A percentile compares a stretch with the other conserved stretches of the same genome.
Conservation (phyloP, 2,113 vertebrate genomes). For the Pluvianellus socialis region DNA sequence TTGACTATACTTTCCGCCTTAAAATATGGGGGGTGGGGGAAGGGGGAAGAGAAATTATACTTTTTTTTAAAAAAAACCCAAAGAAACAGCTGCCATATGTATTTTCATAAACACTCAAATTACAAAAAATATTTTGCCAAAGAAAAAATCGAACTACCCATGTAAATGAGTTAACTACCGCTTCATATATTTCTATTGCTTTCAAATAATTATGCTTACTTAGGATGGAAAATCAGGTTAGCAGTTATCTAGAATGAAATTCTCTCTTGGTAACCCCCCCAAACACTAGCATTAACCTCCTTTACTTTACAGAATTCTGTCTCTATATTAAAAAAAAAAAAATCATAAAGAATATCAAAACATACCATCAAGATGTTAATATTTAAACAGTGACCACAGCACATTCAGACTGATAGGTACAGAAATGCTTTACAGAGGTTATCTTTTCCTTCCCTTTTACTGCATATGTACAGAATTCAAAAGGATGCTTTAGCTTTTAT, state of each 20-base stretch:
- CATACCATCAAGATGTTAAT: neutral
- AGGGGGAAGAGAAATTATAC: rapidly evolving
- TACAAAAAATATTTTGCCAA: neutral
- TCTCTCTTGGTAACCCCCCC: neutral
- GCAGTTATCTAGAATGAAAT: neutral
- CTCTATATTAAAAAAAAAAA: neutral
- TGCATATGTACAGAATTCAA: neutral
- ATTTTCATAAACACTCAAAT: neutral
- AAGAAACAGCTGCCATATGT: neutral
- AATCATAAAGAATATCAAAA: neutral
- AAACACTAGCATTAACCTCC: neutral
- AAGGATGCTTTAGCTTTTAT: neutral
- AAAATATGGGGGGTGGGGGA: neutral
- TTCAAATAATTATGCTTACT: neutral
- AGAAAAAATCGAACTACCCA: neutral
- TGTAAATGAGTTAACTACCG: rapidly evolving
- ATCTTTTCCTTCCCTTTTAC: neutral
- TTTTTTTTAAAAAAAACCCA: neutral
- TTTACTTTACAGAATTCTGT: neutral
- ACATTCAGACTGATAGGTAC: neutral
- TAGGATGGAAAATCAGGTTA: neutral
- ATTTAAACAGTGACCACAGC: neutral
- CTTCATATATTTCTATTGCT: neutral
- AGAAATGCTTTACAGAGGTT: neutral
- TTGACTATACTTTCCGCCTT: neutral